phyloP scores from a whole-genome alignment of 2,888 invertebrate species.

The Spodoptera picta region DNA sequence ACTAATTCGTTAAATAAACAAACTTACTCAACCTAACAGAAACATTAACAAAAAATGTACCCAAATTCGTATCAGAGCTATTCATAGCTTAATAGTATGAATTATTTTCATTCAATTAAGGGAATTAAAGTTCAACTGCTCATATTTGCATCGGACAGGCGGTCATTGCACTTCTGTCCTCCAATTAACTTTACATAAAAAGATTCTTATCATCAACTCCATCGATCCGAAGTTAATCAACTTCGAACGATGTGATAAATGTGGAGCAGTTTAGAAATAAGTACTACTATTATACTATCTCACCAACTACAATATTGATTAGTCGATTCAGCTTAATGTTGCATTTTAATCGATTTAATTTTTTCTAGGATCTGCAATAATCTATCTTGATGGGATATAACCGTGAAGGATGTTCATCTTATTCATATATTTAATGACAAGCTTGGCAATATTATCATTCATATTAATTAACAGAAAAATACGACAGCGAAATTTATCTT shows the following conservation, averaged over 20 bases:
- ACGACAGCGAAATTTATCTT: too few species aligned
- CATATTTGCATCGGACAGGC: slow-evolving; percentile 25
- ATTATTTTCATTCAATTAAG: slow-evolving; percentile 28
- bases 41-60: background rate
- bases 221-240: slow-evolving; percentile 61
- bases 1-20: too few species aligned
- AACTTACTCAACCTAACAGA: too few species aligned
- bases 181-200: slow-evolving; percentile 55
- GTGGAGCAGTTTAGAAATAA: slow-evolving; percentile 47
- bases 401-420: slow-evolving; percentile 9
- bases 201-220: slow-evolving; percentile 48
- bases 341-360: slow-evolving; percentile 15
- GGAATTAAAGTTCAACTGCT: slow-evolving; percentile 25
- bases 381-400: slow-evolving; percentile 3
- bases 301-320: slow-evolving; percentile 22
- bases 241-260: slow-evolving; percentile 43
- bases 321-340: slow-evolving; percentile 18
- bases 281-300: slow-evolving; percentile 28
- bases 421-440: slow-evolving; percentile 8
- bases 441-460: slow-evolving; percentile 4
- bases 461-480: background rate
- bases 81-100: slow-evolving; percentile 3
- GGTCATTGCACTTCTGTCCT: slow-evolving; percentile 57
- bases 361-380: slow-evolving; percentile 20
- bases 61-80: slow-evolving; percentile 9